These are phyloP conservation scores for Oncorhynchus gorbuscha DNA, from an alignment of 2,113 vertebrate genomes.

Conservation along the genomic window DNA sequence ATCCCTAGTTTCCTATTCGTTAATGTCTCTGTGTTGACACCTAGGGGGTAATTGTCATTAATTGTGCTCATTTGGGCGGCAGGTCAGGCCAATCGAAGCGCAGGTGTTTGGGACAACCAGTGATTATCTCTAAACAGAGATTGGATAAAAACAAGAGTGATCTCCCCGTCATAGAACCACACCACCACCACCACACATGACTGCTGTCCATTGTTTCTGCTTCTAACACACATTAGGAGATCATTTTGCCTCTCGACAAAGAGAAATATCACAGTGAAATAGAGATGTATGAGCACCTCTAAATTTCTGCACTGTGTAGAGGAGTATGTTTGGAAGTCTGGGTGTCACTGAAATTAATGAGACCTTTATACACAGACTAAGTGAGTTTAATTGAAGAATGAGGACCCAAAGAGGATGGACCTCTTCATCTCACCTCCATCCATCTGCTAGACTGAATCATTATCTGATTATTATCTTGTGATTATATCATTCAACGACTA, in stretches of 20 bases:
- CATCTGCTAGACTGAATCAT: slow-evolving; percentile 42
- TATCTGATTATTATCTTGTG: slow-evolving; percentile 50
- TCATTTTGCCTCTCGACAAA: slow-evolving; percentile 60
- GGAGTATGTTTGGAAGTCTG: slow-evolving; percentile 14
- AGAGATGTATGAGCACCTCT: slow-evolving; percentile 57
- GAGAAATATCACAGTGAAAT: slow-evolving; percentile 16
- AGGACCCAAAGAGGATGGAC: slow-evolving; percentile 17
- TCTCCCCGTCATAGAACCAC: slow-evolving; percentile 61
- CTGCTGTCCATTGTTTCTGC: slow-evolving; percentile 72
- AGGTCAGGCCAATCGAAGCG: slow-evolving; percentile 77
- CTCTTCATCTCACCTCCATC: slow-evolving; percentile 41
- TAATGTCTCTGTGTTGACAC: slow-evolving; percentile 79
- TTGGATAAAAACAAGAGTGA: slow-evolving; percentile 62
- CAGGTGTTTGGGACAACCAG: slow-evolving; percentile 79
- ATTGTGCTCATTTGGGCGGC: slow-evolving; percentile 79
- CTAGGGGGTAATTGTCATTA: slow-evolving; percentile 83
- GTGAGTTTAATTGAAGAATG: slow-evolving; percentile 53
- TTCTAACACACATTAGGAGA: slow-evolving; percentile 71
- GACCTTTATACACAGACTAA: slow-evolving; percentile 38
- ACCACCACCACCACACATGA: slow-evolving; percentile 51
- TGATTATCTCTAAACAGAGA: slow-evolving; percentile 72
- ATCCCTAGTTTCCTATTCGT: slow-evolving; percentile 64
- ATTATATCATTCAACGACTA: slow-evolving; percentile 9
- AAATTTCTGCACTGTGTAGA: slow-evolving; percentile 41
- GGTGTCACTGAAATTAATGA: slow-evolving; percentile 51